A percentile compares a stretch with the other conserved stretches of the same genome.
These are phyloP conservation scores for Pitta sordida DNA, from an alignment of 2,113 vertebrate species.

Conservation along the genomic window DNA sequence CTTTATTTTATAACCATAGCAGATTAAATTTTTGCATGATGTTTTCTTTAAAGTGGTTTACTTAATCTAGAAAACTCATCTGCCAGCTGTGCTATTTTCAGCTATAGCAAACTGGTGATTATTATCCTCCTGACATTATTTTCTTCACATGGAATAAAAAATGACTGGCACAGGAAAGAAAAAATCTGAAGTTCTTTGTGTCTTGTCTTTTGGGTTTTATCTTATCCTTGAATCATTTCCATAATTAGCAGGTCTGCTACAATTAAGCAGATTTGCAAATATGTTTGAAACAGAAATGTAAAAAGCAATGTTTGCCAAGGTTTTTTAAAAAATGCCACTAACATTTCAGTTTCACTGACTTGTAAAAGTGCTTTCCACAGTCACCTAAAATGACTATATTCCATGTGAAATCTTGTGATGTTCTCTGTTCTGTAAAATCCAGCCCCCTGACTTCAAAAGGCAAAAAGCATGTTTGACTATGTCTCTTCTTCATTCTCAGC, in stretches of 20 bases:
- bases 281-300: background rate
- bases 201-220: background rate
- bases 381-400: background rate
- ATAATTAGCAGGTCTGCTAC: background rate
- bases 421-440: background rate
- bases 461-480: background rate
- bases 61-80: slow-evolving; percentile 77
- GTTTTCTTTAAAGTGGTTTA: slow-evolving; percentile 72
- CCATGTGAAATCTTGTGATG: background rate
- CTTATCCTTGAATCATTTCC: slow-evolving; percentile 33
- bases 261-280: background rate
- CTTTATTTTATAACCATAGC: slow-evolving; percentile 72
- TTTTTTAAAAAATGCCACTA: background rate
- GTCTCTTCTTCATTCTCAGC: background rate
- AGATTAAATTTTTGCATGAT: slow-evolving; percentile 72
- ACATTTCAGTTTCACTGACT: background rate
- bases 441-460: background rate
- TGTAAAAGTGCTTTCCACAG: background rate
- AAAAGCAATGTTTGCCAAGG: background rate
- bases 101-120: slow-evolving; percentile 70
- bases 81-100: slow-evolving; percentile 74
- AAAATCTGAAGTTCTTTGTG: background rate
- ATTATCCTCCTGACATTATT: slow-evolving; percentile 68
- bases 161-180: background rate
- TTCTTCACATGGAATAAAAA: slow-evolving; percentile 57